Evolutionary conservation across 2,797 vertebrate genomes (phyloP).

Genomic region (Aldrovandia affinis): DNA sequence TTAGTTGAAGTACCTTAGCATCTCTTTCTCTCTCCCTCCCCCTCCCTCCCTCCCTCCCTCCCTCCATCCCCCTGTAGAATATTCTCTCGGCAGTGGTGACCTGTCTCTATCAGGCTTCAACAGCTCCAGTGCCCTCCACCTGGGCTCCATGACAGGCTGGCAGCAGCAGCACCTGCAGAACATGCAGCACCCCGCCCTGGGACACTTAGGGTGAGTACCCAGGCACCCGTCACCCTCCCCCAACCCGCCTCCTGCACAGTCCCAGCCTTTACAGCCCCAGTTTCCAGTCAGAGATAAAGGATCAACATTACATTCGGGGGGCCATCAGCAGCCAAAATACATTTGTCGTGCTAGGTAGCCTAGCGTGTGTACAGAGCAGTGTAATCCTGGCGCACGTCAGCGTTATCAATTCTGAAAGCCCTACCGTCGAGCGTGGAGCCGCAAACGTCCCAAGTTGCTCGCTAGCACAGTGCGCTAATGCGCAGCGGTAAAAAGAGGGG

Average conservation of each 20-base stretch:
- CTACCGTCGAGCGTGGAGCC: neutral
- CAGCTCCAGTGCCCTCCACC: constrained; percentile 82
- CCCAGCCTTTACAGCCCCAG: neutral
- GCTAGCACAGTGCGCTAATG: neutral
- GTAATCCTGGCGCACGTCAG: neutral
- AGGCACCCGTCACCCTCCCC: neutral
- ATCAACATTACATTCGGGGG: neutral
- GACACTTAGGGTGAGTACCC: constrained; percentile 89
- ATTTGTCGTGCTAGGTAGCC: neutral
- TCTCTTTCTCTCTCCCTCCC: neutral
- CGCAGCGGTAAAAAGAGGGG: neutral
- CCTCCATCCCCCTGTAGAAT: constrained; percentile 65
- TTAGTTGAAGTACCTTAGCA: neutral
- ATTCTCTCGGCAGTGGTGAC: constrained; percentile 85
- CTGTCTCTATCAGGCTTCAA: constrained; percentile 89
- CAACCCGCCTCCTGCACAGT: neutral
- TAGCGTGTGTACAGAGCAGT: too few species aligned
- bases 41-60: constrained; percentile 17
- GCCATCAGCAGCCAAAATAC: neutral
- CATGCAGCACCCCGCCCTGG: constrained; percentile 87
- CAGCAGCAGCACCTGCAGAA: constrained; percentile 92
- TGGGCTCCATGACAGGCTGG: constrained; percentile 90
- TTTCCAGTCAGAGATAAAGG: too few species aligned
- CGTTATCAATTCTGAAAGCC: neutral
- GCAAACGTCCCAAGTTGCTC: neutral